Percentiles rank a stretch among this genome's conserved stretches.
These are phyloP conservation scores for Poecilia velifera DNA, from an alignment of 2,797 vertebrate species.

Conservation along the genomic window DNA sequence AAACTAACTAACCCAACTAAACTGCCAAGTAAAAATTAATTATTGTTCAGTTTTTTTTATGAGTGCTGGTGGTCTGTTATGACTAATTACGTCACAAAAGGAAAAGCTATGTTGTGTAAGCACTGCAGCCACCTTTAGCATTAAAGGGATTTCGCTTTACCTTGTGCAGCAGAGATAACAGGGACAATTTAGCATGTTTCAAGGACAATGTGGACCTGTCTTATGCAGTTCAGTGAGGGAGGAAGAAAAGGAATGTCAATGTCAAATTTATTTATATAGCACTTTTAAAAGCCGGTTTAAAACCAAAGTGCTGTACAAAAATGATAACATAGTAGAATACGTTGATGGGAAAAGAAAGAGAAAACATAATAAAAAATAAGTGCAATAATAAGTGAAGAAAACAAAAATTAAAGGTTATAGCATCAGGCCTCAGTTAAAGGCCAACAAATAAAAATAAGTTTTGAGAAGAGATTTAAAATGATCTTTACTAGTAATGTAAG, in stretches of 20 bases:
- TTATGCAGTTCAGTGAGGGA: neutral
- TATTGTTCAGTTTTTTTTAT: neutral
- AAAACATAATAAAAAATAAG: no score
- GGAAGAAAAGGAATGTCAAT: neutral
- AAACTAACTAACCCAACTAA: neutral
- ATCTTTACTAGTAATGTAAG: neutral
- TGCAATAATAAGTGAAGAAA: no score
- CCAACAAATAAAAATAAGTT: no score
- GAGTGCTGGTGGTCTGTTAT: neutral
- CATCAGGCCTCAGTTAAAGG: no score
- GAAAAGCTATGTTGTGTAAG: neutral
- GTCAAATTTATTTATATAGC: no score
- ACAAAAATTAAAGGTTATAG: no score
- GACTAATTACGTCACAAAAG: neutral
- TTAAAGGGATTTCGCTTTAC: neutral
- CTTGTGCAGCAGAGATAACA: neutral
- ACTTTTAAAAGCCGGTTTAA: no score
- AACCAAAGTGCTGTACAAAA: no score
- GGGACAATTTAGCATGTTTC: neutral
- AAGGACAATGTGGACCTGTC: neutral
- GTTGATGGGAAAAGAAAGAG: no score
- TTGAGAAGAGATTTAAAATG: no score
- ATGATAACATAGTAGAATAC: no score
- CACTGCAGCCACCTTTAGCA: neutral
- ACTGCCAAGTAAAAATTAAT: neutral